phyloP scores from a whole-genome alignment of 2,113 vertebrate genomes.

The Ptilorrhoa leucosticta region DNA sequence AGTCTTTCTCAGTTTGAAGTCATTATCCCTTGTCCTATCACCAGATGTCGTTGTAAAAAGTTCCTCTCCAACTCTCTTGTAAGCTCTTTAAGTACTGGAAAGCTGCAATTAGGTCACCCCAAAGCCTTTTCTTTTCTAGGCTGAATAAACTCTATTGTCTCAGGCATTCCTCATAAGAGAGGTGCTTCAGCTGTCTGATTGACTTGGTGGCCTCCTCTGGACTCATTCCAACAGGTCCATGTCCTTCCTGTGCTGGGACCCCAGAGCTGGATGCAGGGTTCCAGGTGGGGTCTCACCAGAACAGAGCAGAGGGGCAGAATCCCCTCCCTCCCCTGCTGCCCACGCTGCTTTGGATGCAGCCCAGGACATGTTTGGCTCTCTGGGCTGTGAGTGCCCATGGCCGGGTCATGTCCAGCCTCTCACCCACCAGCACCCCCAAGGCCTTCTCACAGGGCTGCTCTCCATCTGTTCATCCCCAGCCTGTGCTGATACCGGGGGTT shows the following conservation, averaged over 20 bases:
- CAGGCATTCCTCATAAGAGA: neutral
- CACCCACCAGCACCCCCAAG: neutral
- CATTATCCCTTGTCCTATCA: neutral
- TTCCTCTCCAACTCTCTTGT: neutral
- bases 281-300: neutral
- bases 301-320: neutral
- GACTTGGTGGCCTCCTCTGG: neutral
- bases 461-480: neutral
- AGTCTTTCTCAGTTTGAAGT: neutral
- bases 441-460: neutral
- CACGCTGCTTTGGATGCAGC: neutral
- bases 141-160: neutral
- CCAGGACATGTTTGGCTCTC: neutral
- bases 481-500: neutral
- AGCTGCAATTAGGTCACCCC: neutral
- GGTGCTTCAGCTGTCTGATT: neutral
- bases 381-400: neutral
- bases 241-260: neutral
- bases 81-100: neutral
- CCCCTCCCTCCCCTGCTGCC: neutral
- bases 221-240: rapidly evolving
- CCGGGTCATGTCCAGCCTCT: neutral
- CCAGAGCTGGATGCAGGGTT: neutral
- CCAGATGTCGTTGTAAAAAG: neutral
- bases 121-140: neutral